Evolutionary conservation across 2,113 vertebrate genomes (phyloP).

Genomic region (Cardinalis cardinalis): DNA sequence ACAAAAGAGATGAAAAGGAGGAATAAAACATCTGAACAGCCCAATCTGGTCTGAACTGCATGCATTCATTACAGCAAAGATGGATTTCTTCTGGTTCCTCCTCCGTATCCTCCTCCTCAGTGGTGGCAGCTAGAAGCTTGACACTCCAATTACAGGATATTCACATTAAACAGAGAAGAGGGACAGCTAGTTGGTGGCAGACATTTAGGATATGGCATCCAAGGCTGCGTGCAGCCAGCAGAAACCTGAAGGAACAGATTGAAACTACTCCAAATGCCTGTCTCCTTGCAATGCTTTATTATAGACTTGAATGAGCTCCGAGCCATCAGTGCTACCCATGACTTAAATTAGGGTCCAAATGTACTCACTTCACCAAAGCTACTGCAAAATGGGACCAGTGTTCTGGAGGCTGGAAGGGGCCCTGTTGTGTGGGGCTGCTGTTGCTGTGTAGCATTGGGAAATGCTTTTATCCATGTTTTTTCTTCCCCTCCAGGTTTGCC

Average conservation of each 20-base stretch:
- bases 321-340: background rate
- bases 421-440: background rate
- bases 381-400: background rate
- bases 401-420: background rate
- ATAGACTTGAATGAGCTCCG: background rate
- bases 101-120: constrained; percentile 32
- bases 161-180: background rate
- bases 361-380: background rate
- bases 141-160: constrained; percentile 28
- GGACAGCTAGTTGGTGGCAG: background rate
- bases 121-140: background rate
- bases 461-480: background rate
- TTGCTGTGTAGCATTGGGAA: accelerated
- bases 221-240: background rate
- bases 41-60: background rate
- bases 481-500: background rate
- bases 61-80: constrained; percentile 3
- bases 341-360: background rate
- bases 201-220: background rate
- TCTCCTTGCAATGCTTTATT: background rate
- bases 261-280: background rate
- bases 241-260: background rate
- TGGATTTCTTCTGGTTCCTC: constrained; percentile 16
- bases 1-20: constrained; percentile 19
- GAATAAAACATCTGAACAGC: constrained; percentile 27